These are phyloP conservation scores for Amblyornis subalaris DNA, from an alignment of 2,113 vertebrate species.

Conservation along the genomic window DNA sequence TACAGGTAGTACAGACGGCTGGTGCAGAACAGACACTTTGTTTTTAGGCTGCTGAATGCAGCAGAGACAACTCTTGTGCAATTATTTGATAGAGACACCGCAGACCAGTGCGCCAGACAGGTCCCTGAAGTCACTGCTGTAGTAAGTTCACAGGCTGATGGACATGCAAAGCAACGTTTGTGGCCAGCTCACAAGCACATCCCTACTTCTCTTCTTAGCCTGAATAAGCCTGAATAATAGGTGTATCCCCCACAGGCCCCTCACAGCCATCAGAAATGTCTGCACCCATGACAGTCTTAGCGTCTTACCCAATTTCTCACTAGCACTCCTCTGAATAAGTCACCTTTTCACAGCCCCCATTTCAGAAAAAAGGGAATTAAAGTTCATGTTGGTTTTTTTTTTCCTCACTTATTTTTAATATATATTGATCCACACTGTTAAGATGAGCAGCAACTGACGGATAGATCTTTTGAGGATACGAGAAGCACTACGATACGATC, in stretches of 20 bases:
- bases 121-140: not conserved
- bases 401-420: not conserved
- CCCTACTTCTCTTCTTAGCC: fast-evolving
- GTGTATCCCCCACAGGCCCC: fast-evolving
- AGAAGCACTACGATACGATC: not conserved
- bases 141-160: not conserved
- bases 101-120: not conserved
- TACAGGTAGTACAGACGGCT: not conserved
- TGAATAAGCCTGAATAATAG: not conserved
- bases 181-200: not conserved
- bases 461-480: not conserved
- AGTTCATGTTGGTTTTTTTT: not conserved
- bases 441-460: not conserved
- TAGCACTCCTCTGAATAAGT: not conserved
- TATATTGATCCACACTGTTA: not conserved
- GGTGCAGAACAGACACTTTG: not conserved
- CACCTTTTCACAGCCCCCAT: not conserved
- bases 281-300: not conserved
- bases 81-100: not conserved
- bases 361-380: not conserved
- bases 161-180: not conserved
- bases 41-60: not conserved
- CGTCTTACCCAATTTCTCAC: not conserved
- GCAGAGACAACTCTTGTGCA: fast-evolving
- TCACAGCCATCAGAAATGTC: not conserved